Conservation (phyloP, 2,888 invertebrate genomes). For the Anorthoa munda region DNA sequence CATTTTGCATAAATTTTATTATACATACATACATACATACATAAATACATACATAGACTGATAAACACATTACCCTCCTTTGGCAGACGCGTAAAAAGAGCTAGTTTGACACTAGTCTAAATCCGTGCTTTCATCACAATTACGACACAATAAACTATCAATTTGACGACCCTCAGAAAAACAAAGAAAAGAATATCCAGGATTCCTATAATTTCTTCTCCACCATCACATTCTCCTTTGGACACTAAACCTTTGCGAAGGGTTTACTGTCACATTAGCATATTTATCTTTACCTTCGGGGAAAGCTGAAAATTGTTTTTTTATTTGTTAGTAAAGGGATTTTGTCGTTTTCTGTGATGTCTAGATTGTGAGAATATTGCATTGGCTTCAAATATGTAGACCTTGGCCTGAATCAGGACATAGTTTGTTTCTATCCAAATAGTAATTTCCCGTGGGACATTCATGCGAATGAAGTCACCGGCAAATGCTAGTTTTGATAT, state of each 20-base stretch:
- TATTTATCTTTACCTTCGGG: slow-evolving; percentile 48
- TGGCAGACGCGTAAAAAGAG: too few species aligned
- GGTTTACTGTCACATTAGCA: slow-evolving; percentile 59
- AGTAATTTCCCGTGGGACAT: too few species aligned
- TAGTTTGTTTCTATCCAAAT: too few species aligned
- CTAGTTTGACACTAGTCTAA: too few species aligned
- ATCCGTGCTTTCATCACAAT: neutral
- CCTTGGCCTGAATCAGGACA: too few species aligned
- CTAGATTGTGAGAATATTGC: slow-evolving; percentile 2
- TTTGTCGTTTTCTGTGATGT: slow-evolving; percentile 30
- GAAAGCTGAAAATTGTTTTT: slow-evolving; percentile 43
- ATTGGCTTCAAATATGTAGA: neutral
- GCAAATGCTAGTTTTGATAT: too few species aligned
- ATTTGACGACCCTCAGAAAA: slow-evolving; percentile 9
- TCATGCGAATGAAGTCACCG: too few species aligned
- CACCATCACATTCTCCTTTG: slow-evolving; percentile 27
- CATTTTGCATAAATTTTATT: too few species aligned
- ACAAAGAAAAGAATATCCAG: slow-evolving; percentile 28
- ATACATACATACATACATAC: too few species aligned
- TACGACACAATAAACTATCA: slow-evolving; percentile 10
- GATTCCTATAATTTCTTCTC: slow-evolving; percentile 16
- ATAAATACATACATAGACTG: too few species aligned
- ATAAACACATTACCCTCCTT: too few species aligned
- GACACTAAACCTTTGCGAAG: slow-evolving; percentile 38
- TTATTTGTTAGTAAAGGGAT: slow-evolving; percentile 51